Evolutionary conservation across 2,113 vertebrate species (phyloP).

Genomic region (Antechinus flavipes): DNA sequence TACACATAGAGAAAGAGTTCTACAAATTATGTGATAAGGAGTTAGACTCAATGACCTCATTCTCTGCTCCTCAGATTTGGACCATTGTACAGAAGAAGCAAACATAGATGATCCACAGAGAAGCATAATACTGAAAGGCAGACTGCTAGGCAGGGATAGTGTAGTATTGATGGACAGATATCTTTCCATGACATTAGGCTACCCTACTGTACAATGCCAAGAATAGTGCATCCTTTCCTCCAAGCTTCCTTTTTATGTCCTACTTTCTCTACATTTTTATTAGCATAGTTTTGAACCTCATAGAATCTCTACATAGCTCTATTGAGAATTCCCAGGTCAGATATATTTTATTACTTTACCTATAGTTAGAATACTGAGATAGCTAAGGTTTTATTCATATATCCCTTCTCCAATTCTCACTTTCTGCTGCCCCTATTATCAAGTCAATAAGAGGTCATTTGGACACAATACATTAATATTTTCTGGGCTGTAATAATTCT

Average conservation of each 20-base stretch:
- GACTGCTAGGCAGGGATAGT: not conserved
- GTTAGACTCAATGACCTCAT: not conserved
- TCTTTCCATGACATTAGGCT: not conserved
- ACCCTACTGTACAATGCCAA: not conserved
- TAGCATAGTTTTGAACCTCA: not conserved
- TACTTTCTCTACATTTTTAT: not conserved
- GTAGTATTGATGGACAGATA: not conserved
- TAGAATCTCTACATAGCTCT: not conserved
- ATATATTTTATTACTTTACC: not conserved
- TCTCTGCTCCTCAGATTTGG: not conserved
- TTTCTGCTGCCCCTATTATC: not conserved
- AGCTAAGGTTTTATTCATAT: not conserved
- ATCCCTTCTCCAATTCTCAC: not conserved
- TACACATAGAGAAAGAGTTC: not conserved
- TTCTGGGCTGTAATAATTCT: conserved; percentile 24
- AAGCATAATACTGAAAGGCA: not conserved
- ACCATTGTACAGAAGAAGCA: not conserved
- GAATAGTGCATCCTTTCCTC: not conserved
- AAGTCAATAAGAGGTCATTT: conserved; percentile 38
- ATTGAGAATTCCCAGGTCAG: not conserved
- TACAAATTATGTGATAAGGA: not conserved
- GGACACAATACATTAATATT: conserved; percentile 27
- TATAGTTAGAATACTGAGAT: not conserved
- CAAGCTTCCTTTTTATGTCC: not conserved
- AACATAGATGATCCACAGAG: not conserved